Evolutionary conservation across 2,888 invertebrate genomes (phyloP), one percentile per base, ranked within the genome.

Genomic region (Phasia obesa): DNA sequence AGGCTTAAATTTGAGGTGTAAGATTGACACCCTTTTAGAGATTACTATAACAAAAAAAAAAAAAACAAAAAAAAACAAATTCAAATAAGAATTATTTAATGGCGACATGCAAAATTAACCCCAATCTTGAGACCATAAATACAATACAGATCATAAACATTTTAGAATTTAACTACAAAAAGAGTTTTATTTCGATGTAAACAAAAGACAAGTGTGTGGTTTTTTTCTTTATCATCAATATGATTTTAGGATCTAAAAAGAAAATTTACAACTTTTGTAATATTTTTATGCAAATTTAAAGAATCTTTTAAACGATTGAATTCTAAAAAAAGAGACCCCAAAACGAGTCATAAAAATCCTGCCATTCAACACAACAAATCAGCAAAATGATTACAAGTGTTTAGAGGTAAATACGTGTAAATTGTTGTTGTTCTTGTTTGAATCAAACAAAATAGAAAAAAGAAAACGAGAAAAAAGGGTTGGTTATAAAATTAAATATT

Each of bases 391-490:
- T 83, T 83, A 83, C 79, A 76, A 75, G 71, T 71, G 75, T 79
- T 83, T 79, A 83, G 79, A 76, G 77, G 76, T 85, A 84, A 84
- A 82, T 82, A 79, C 71, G 85, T 81, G 85, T 84, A 83, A 84
- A 88, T 74, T 55, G 69, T 69, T 69, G 55, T 51, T 44, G 31
- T 17, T 31, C 21, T 19, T 9, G 38, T 55, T 55, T 47, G 25
- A 44, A 47, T 6, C 13, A 15, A 31, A 25, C 23, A 64, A 15
- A 23, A 62, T 25, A 27, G 49, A n/a, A 49, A 11, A 2, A 59
- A 35, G 21, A 67, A 15, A 17, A 17, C n/a, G 23, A 19, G 5
- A 19, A 65, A 74, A 71, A 80, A 67, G 73, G 79, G 83, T 67
- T 65, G 79, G 79, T 62, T 65, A 79, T 79, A 86, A 85, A 86